Evolutionary conservation across 2,797 vertebrate species (phyloP).

Genomic region (Apogon talboti): DNA sequence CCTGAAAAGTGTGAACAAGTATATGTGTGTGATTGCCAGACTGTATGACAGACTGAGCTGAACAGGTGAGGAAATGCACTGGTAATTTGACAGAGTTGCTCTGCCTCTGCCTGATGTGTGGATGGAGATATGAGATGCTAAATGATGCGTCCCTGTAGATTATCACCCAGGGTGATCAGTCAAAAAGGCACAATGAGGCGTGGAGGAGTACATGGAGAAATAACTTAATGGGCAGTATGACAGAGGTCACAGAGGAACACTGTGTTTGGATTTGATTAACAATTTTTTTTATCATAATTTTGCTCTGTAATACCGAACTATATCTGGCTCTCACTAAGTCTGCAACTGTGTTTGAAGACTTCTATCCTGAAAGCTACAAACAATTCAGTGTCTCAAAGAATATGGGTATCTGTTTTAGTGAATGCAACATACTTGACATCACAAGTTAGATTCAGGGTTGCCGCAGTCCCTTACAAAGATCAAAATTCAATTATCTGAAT

Average conservation of each 20-base stretch:
- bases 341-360: background rate
- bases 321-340: background rate
- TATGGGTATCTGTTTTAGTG: too few species aligned
- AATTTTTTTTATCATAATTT: background rate
- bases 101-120: slow-evolving; percentile 37
- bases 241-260: slow-evolving; percentile 16
- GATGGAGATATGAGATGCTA: slow-evolving; percentile 46
- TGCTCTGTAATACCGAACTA: background rate
- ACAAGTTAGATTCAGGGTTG: too few species aligned
- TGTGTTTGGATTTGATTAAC: slow-evolving; percentile 1
- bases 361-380: background rate
- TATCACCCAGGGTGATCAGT: slow-evolving; percentile 42
- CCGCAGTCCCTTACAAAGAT: too few species aligned
- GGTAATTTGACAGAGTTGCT: slow-evolving; percentile 41
- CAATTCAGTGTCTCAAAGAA: too few species aligned
- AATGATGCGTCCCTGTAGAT: slow-evolving; percentile 55
- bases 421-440: too few species aligned
- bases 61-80: slow-evolving; percentile 35
- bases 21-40: background rate
- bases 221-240: slow-evolving; percentile 22
- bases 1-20: slow-evolving; percentile 9
- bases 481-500: too few species aligned
- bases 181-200: slow-evolving; percentile 23
- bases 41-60: slow-evolving; percentile 14
- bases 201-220: slow-evolving; percentile 15